Evolutionary conservation across 2,888 invertebrate genomes (phyloP), one percentile per base, ranked within the genome.

Genomic region (Luperina nickerlii): DNA sequence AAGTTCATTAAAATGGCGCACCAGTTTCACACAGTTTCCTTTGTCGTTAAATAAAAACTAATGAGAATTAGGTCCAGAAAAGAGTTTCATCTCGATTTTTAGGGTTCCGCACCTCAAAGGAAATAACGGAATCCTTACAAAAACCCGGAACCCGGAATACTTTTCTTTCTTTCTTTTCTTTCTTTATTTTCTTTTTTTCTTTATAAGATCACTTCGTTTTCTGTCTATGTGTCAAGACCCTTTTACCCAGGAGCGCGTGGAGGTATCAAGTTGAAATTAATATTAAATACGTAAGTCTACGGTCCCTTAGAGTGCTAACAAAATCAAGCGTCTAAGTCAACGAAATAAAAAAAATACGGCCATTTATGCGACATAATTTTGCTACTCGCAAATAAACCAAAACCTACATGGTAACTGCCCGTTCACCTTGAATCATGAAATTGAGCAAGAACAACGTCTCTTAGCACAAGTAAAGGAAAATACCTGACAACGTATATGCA

Each of bases 1-100:
- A 84, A 89, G 90, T 91, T 91, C 91, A 90, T 92, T 91, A 91
- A 88, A 90, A 90, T 84, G 86, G 85, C 77, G 88, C 73, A 82
- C 84, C 78, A 85, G 81, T 69, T 87, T 83, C 83, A 83, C 78
- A 83, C 78, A 72, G 72, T 80, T 76, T 73, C 78, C 78, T 87
- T 89, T 89, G 87, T 88, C 82, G 76, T 80, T 86, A 76, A 86
- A 84, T 89, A 83, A 89, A 88, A 86, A 87, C 63, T 68, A 71
- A 74, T 60, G 78, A 86, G 73, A 82, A 67, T 81, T 62, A 78
- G 75, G 65, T 60, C 45, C 67, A 38, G 68, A 38, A 32, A 45
- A 63, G 45, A 57, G 70, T 70, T 54, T 70, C 32, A 70, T 54
- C 57, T 70, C 24, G 9, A 0, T n/a, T 63, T 27, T 32, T 9